Percentiles rank a stretch among this genome's conserved stretches.
Conservation (phyloP, 2,888 invertebrate genomes). For the Lamellibrachia columna region DNA sequence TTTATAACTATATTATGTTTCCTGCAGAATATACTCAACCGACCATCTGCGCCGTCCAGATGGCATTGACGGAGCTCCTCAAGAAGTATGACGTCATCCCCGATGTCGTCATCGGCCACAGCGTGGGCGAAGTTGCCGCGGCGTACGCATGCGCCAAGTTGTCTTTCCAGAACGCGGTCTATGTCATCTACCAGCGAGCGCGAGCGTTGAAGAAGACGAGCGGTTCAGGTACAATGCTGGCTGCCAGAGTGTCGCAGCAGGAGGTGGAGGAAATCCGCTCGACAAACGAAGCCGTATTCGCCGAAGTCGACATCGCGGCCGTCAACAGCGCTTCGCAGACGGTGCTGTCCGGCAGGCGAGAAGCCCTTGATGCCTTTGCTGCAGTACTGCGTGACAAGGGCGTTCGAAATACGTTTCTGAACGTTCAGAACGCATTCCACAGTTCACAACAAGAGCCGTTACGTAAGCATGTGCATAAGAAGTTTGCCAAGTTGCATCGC, state of each 20-base stretch:
- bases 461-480: background rate
- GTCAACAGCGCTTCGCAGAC: background rate
- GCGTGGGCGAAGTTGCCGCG: slow-evolving; percentile 14
- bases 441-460: background rate
- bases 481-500: background rate
- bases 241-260: background rate
- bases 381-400: background rate
- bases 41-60: background rate
- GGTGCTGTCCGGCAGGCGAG: background rate
- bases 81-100: slow-evolving; percentile 6
- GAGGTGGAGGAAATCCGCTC: background rate
- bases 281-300: background rate
- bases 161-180: background rate
- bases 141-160: background rate
- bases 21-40: background rate
- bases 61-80: background rate
- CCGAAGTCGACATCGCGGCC: background rate
- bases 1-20: background rate
- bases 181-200: background rate
- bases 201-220: background rate
- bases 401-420: background rate
- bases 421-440: background rate
- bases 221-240: slow-evolving; percentile 18
- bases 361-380: background rate
- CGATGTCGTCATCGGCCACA: slow-evolving; percentile 19